Percentiles rank a stretch among this genome's conserved stretches.
phyloP scores from a whole-genome alignment of 2,888 invertebrate species.

The Eumacrocentrus americanus region DNA sequence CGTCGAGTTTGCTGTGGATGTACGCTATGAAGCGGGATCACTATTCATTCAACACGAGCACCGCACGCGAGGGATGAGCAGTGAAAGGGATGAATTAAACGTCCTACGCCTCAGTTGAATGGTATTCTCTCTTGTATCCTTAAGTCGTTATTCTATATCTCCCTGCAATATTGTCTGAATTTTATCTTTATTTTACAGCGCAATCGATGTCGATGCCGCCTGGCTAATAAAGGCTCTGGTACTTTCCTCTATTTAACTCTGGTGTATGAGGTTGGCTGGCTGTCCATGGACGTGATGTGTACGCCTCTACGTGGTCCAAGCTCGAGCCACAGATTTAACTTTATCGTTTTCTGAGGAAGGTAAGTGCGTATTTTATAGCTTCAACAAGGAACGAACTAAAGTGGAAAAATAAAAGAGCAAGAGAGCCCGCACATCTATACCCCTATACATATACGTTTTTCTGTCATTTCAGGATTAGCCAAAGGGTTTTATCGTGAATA shows the following conservation, averaged over 20 bases:
- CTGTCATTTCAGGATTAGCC: background rate
- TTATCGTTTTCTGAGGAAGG: constrained; percentile 36
- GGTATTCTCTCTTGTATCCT: constrained; percentile 18
- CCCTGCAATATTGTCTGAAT: constrained; percentile 7
- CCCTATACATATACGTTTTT: background rate
- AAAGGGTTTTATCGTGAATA: background rate
- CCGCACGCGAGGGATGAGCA: background rate
- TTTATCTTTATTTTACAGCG: constrained; percentile 28
- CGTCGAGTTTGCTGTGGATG: constrained; percentile 19
- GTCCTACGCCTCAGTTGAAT: background rate
- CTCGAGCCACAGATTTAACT: constrained; percentile 37
- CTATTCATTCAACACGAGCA: constrained; percentile 8
- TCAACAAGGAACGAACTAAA: background rate
- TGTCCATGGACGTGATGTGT: constrained; percentile 10
- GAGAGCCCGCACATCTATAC: constrained; percentile 1
- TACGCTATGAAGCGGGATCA: constrained; percentile 6
- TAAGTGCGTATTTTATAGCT: constrained; percentile 36
- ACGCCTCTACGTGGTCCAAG: constrained; percentile 30
- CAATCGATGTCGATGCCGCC: constrained; percentile 23
- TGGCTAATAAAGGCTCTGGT: constrained; percentile 22
- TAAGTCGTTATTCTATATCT: background rate
- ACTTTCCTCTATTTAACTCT: constrained; percentile 18
- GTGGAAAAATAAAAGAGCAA: background rate
- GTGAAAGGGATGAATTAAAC: background rate
- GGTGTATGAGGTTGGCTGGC: background rate